These are phyloP conservation scores for Drosophila colorata DNA, from an alignment of 2,888 invertebrate species.

Conservation along the genomic window DNA sequence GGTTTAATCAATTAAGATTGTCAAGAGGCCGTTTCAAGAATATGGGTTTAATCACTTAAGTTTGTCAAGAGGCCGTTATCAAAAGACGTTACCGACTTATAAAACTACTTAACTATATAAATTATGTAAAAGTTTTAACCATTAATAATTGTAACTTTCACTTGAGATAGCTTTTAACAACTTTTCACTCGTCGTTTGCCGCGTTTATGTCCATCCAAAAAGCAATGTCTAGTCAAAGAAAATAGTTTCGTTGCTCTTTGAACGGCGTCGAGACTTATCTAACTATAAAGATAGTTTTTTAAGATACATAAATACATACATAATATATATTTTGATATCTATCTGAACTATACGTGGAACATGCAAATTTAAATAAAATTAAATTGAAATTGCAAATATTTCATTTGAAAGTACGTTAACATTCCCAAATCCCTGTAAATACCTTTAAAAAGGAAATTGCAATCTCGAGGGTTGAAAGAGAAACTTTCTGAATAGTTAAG, in stretches of 20 bases:
- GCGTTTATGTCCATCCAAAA: conserved; percentile 24
- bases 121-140: conserved; percentile 1
- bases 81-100: conserved; percentile 9
- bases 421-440: conserved; percentile 17
- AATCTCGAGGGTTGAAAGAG: not conserved
- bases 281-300: conserved; percentile 61
- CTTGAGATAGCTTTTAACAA: conserved; percentile 16
- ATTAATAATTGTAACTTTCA: conserved; percentile 24
- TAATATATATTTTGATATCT: conserved; percentile 68
- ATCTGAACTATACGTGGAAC: conserved; percentile 21
- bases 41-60: not conserved
- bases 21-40: not conserved
- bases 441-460: not conserved
- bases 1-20: not conserved
- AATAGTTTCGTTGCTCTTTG: conserved; percentile 38
- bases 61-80: conserved; percentile 5
- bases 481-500: not conserved
- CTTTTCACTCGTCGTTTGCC: conserved; percentile 35
- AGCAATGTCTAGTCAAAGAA: conserved; percentile 51
- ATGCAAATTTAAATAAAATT: conserved; percentile 48
- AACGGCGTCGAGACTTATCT: conserved; percentile 52
- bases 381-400: conserved; percentile 30
- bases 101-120: not conserved
- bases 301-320: conserved; percentile 26
- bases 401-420: not conserved